Percentiles rank a stretch among this genome's conserved stretches.
Conservation (phyloP, 2,888 invertebrate species). For the Harpalus rubripes region DNA sequence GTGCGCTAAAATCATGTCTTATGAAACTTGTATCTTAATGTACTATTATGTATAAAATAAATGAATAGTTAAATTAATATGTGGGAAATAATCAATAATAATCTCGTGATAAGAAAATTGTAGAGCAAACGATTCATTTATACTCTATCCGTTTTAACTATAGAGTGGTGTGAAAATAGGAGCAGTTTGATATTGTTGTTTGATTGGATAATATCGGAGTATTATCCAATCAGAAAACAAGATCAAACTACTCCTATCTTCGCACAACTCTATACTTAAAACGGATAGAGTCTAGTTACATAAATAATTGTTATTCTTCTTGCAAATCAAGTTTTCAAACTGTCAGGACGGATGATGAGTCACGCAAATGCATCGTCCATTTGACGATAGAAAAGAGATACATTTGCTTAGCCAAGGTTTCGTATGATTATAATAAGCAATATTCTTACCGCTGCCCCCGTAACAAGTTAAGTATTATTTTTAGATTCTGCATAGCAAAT, state of each 20-base stretch:
- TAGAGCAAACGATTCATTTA: neutral
- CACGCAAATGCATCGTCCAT: neutral
- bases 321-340: neutral
- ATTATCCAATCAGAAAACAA: no score
- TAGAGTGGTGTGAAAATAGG: no score
- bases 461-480: neutral
- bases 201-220: no score
- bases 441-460: neutral
- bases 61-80: no score
- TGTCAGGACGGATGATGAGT: neutral
- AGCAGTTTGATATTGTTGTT: no score
- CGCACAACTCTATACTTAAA: no score
- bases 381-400: neutral
- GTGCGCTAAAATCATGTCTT: no score
- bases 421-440: slow-evolving; percentile 34
- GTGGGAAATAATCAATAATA: neutral
- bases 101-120: neutral
- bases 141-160: no score
- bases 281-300: no score
- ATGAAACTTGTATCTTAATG: no score
- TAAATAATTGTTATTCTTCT: neutral
- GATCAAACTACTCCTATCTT: no score
- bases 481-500: neutral
- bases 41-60: no score
- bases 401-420: slow-evolving; percentile 36